Conservation (phyloP, 1,140 invertebrate species). For the Camponotus vicinus region DNA sequence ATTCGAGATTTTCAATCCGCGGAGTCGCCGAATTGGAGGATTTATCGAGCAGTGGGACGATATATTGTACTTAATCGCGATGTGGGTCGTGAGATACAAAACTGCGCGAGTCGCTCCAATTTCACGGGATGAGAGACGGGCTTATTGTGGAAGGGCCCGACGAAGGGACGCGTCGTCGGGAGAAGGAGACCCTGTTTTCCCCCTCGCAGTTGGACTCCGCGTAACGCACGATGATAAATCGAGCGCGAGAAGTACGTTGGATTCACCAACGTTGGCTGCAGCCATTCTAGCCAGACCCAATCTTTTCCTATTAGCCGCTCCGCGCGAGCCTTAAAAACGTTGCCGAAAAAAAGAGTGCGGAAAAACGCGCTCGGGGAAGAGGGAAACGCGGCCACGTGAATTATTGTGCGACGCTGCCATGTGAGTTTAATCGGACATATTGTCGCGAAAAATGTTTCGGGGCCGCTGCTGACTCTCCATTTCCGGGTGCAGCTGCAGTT, state of each 20-base stretch:
- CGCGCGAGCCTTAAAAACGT: constrained; percentile 68
- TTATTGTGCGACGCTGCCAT: constrained; percentile 62
- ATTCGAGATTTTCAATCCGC: neutral
- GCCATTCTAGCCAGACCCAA: constrained; percentile 70
- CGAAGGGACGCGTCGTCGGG: neutral
- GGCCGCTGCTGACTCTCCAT: neutral
- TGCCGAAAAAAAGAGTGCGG: constrained; percentile 63
- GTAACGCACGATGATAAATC: constrained; percentile 81
- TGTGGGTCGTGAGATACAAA: constrained; percentile 71
- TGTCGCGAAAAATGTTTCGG: constrained; percentile 63
- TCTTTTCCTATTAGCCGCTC: constrained; percentile 74
- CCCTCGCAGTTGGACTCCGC: constrained; percentile 1
- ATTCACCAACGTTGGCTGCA: neutral
- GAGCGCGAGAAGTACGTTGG: constrained; percentile 76
- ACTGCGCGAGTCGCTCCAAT: constrained; percentile 75
- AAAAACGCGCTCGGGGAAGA: neutral
- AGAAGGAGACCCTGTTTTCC: neutral
- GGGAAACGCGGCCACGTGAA: constrained; percentile 55
- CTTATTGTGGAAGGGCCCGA: neutral
- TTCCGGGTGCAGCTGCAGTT: constrained; percentile 12
- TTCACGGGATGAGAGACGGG: constrained; percentile 59
- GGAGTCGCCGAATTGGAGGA: constrained; percentile 21
- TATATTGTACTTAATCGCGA: constrained; percentile 48
- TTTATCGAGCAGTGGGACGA: constrained; percentile 51
- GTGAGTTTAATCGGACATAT: constrained; percentile 70